Conservation (phyloP, 2,113 vertebrate species). For the Okapia johnstoni region DNA sequence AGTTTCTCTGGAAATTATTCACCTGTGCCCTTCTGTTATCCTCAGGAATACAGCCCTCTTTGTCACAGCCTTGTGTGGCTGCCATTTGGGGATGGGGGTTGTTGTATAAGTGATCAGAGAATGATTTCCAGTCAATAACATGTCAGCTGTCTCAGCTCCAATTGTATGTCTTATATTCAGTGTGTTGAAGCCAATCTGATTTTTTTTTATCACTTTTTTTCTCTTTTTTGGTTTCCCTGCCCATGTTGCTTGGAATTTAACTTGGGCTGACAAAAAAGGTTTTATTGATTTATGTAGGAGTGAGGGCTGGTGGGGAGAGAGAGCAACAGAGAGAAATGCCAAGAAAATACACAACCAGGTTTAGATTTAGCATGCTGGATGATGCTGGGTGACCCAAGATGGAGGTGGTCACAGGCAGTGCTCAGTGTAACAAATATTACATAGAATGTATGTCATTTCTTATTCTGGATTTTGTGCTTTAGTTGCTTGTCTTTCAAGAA, state of each 20-base stretch:
- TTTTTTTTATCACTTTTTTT: neutral
- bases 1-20: neutral
- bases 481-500: neutral
- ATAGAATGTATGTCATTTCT: neutral
- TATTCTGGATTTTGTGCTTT: neutral
- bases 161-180: neutral
- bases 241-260: conserved; percentile 10
- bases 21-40: neutral
- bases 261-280: conserved; percentile 15
- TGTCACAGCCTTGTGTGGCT: neutral
- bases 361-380: neutral
- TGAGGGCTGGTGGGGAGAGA: neutral
- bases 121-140: neutral
- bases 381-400: neutral
- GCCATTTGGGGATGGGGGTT: neutral
- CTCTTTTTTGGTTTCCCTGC: neutral
- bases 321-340: neutral
- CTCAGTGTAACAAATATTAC: neutral
- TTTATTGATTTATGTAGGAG: neutral
- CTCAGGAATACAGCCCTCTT: neutral
- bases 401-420: too few species aligned
- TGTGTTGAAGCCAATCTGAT: conserved; percentile 5
- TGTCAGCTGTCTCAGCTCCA: conserved; percentile 1
- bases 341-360: neutral
- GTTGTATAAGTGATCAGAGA: neutral